Conservation (phyloP, 2,113 vertebrate genomes). For the Plestiodon gilberti region DNA sequence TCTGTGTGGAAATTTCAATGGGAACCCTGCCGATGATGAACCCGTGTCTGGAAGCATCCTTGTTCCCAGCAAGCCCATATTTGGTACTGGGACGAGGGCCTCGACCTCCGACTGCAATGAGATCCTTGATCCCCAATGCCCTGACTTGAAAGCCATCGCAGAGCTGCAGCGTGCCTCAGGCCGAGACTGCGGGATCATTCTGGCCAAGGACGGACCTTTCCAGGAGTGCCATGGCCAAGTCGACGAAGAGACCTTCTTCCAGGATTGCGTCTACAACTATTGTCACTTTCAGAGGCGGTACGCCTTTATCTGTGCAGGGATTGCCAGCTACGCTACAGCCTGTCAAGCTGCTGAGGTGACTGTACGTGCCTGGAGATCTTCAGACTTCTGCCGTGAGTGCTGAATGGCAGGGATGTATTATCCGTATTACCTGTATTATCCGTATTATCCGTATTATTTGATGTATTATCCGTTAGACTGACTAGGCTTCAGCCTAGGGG, state of each 20-base stretch:
- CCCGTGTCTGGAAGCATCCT: constrained; percentile 46
- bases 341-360: constrained; percentile 74
- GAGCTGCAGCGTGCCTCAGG: constrained; percentile 49
- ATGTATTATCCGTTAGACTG: too few species aligned
- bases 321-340: constrained; percentile 70
- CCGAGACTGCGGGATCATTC: constrained; percentile 75
- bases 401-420: too few species aligned
- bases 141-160: constrained; percentile 38
- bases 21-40: constrained; percentile 66
- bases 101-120: constrained; percentile 36
- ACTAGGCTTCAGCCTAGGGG: too few species aligned
- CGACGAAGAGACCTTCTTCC: constrained; percentile 68
- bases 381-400: constrained; percentile 79
- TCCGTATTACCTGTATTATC: too few species aligned
- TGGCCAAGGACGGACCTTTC: constrained; percentile 66
- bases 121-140: neutral
- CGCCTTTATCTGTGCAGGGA: constrained; percentile 63
- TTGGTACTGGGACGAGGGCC: constrained; percentile 66
- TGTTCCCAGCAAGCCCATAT: constrained; percentile 57
- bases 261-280: constrained; percentile 75
- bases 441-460: too few species aligned
- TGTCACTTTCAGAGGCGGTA: constrained; percentile 74
- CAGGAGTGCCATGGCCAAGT: constrained; percentile 66
- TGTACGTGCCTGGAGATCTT: constrained; percentile 75
- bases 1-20: constrained; percentile 85